Base-by-base conservation (phyloP, 2,888 invertebrate genomes). In the Hyposoter dolosus region DNA sequence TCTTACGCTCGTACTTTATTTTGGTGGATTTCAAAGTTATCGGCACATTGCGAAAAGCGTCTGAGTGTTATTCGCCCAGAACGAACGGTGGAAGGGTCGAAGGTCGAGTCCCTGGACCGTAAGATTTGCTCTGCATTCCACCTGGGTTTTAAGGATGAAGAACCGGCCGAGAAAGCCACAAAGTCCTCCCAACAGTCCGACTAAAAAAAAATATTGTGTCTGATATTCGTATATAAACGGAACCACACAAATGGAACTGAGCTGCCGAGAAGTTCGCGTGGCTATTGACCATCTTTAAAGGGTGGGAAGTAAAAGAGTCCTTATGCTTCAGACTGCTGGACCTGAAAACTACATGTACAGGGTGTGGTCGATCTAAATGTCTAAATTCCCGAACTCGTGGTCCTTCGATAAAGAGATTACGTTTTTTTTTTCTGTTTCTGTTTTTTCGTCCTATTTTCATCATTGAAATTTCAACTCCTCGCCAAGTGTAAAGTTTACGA, bases 211-310 rank as follows among this genome's bases (percentile, higher is more conserved):
- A 60, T 15, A 60, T 28, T 15, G 3, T 60, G 28, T 60, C 56
- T 60, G 23, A 60, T 60, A 60, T 60, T 60, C 56, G 56, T 28
- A 60, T 28, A 60, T 60, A 60, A 60, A 60, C 56, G 56, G 4
- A 60, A 15, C 19, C 23, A 12, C 77, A 77, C 43, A 77, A 77
- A 75, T 53, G 43, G 23, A 15, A 28, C 43, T 45, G 28, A 17
- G 35, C 87, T 84, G 85, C 85, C 80, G 78, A 85, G 83, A 85
- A 86, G 83, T 80, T 83, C 87, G 87, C 88, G 86, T 87, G 86
- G 82, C 85, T 60, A 9, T 71, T 63, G 75, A 63, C 32, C 75
- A 45, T 47, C 50, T n/a, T 17, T 4, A 32, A 32, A 28, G 32
- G 63, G 43, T 40, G 60, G 15, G 19, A 74, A 40, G 53, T 35